Evolutionary conservation across 2,113 vertebrate species (phyloP).

Genomic region (Parotia lawesii): DNA sequence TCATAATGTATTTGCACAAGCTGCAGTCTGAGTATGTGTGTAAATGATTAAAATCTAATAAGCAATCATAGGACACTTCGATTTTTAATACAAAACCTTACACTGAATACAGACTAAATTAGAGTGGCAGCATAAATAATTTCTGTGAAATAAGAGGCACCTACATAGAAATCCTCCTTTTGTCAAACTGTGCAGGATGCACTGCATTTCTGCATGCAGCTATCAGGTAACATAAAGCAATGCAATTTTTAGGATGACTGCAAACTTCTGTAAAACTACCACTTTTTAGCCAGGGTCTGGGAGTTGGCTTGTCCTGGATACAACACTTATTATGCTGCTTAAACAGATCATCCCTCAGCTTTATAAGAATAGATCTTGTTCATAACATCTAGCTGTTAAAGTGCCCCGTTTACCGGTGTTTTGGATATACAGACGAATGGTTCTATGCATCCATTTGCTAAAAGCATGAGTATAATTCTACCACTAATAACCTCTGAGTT

Average conservation of each 20-base stretch:
- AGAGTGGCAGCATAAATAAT: neutral
- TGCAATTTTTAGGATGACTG: neutral
- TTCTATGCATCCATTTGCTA: neutral
- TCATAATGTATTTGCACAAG: neutral
- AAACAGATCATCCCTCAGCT: neutral
- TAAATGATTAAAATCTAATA: slow-evolving; percentile 41
- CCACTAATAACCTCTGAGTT: neutral
- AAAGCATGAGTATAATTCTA: neutral
- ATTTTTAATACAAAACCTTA: slow-evolving; percentile 10
- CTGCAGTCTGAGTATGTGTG: neutral
- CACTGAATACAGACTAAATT: neutral
- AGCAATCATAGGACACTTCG: neutral
- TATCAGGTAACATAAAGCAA: neutral
- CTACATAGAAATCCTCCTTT: neutral
- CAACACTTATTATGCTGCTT: neutral
- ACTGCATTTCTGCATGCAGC: accelerated
- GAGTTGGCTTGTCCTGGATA: neutral
- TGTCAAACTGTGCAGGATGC: neutral
- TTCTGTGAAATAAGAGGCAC: neutral
- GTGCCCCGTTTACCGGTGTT: accelerated
- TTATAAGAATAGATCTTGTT: neutral
- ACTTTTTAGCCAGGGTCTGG: neutral
- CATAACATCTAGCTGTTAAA: neutral
- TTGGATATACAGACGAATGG: neutral
- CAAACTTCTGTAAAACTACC: neutral